Evolutionary conservation across 2,888 invertebrate genomes (phyloP).

Genomic region (Acrobasis consociella): DNA sequence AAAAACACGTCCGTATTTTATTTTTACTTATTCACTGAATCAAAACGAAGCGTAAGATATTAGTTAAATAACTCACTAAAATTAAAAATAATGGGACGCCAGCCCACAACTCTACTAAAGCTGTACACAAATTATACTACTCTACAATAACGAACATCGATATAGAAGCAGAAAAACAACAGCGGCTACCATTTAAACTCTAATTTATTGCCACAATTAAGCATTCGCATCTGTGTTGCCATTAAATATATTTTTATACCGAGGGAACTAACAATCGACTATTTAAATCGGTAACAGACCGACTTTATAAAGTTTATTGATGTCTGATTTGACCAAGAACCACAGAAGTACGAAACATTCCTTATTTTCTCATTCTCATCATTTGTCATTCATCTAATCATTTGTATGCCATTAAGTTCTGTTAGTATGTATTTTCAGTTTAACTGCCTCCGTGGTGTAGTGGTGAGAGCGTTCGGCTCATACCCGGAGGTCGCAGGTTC

Average conservation of each 20-base stretch:
- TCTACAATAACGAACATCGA: neutral
- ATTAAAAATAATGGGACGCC: neutral
- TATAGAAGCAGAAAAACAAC: slow-evolving; percentile 6
- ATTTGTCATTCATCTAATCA: too few relatives aligned
- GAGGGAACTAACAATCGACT: neutral
- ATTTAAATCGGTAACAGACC: neutral
- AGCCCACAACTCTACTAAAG: neutral
- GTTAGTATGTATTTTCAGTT: too few relatives aligned
- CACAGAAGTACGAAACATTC: too few relatives aligned
- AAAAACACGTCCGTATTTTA: too few relatives aligned
- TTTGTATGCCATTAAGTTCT: too few relatives aligned
- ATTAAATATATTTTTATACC: slow-evolving; percentile 25
- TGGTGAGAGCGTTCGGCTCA: too few relatives aligned
- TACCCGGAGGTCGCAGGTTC: too few relatives aligned
- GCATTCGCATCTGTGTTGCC: slow-evolving; percentile 19
- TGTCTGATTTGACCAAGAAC: too few relatives aligned
- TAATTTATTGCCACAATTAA: slow-evolving; percentile 26
- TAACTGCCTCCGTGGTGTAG: too few relatives aligned
- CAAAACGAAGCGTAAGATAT: neutral
- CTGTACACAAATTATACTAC: neutral
- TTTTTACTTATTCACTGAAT: too few relatives aligned
- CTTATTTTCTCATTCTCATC: too few relatives aligned
- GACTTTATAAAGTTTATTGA: too few relatives aligned
- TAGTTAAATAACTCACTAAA: neutral
- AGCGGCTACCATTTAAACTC: slow-evolving; percentile 11